Conservation (phyloP, 1,140 invertebrate species). For the Drosophila ananassae region DNA sequence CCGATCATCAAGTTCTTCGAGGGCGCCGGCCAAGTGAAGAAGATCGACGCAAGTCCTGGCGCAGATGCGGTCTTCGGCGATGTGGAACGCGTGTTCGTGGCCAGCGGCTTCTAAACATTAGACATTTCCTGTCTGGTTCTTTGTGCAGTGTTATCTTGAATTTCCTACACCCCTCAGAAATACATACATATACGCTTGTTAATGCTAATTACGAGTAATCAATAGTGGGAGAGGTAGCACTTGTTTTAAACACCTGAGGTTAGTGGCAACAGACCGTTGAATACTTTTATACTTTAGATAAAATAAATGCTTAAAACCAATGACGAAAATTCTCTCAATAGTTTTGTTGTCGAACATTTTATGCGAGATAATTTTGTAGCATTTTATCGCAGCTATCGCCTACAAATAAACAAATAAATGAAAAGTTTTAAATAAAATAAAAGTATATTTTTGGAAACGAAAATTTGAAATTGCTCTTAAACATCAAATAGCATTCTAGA, state of each 20-base stretch:
- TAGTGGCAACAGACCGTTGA: neutral
- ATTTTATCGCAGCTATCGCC: neutral
- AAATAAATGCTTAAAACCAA: slow-evolving; percentile 3
- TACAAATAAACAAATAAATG: neutral
- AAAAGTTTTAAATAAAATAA: neutral
- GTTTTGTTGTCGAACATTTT: neutral
- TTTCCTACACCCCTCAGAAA: slow-evolving; percentile 1
- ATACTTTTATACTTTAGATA: slow-evolving; percentile 1
- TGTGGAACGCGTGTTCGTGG: slow-evolving; percentile 66
- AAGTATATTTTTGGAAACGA: neutral
- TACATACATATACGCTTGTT: slow-evolving; percentile 1
- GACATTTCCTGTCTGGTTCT: neutral
- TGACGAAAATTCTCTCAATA: neutral
- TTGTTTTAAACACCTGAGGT: neutral
- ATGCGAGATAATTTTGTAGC: neutral
- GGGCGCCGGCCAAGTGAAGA: slow-evolving; percentile 89
- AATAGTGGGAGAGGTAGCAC: slow-evolving; percentile 4
- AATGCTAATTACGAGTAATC: slow-evolving; percentile 7
- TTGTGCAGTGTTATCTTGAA: slow-evolving; percentile 8
- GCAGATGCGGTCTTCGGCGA: slow-evolving; percentile 89
- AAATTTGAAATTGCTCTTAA: neutral
- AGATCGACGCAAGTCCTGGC: slow-evolving; percentile 89
- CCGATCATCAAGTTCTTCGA: slow-evolving; percentile 97
- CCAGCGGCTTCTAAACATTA: slow-evolving; percentile 57
- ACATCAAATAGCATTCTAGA: neutral